Percentiles rank a stretch among this genome's conserved stretches.
phyloP scores from a whole-genome alignment of 2,888 invertebrate genomes.

The Ypsolopha scabrella region DNA sequence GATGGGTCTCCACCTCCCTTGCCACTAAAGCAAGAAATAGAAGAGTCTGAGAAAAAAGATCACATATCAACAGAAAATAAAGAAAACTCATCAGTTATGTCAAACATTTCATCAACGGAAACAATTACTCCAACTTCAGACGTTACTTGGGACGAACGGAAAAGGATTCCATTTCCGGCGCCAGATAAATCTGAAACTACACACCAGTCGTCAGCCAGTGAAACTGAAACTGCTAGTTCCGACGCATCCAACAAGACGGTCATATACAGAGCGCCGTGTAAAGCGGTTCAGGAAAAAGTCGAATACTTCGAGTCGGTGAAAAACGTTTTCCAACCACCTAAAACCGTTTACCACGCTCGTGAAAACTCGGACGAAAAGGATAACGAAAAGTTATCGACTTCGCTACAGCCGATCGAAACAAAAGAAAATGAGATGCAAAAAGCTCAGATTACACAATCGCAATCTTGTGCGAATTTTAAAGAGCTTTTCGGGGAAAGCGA shows the following conservation, averaged over 20 bases:
- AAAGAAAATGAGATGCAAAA: conserved; percentile 25
- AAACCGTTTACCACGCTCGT: conserved; percentile 62
- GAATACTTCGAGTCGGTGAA: conserved; percentile 83
- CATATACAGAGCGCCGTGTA: conserved; percentile 70
- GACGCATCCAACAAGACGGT: conserved; percentile 79
- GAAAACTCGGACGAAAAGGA: conserved; percentile 64
- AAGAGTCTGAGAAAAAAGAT: conserved; percentile 68
- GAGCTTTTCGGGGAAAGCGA: conserved; percentile 85
- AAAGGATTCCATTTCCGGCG: conserved; percentile 24
- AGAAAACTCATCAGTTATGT: not conserved
- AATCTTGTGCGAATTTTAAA: conserved; percentile 80
- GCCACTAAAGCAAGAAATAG: conserved; percentile 64
- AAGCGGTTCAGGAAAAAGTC: conserved; percentile 79
- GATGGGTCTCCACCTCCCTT: conserved; percentile 25
- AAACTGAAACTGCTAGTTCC: conserved; percentile 80
- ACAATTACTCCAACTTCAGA: not conserved
- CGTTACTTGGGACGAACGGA: conserved; percentile 13
- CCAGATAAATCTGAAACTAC: conserved; percentile 35
- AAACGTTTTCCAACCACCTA: conserved; percentile 54
- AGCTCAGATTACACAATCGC: conserved; percentile 65
- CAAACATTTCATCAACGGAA: not conserved
- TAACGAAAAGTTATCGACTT: conserved; percentile 18
- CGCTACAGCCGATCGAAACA: conserved; percentile 13
- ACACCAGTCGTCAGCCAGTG: conserved; percentile 69
- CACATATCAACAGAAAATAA: not conserved